These are phyloP conservation scores for Chloroceryle amazona DNA, from an alignment of 2,797 vertebrate genomes.

Conservation along the genomic window DNA sequence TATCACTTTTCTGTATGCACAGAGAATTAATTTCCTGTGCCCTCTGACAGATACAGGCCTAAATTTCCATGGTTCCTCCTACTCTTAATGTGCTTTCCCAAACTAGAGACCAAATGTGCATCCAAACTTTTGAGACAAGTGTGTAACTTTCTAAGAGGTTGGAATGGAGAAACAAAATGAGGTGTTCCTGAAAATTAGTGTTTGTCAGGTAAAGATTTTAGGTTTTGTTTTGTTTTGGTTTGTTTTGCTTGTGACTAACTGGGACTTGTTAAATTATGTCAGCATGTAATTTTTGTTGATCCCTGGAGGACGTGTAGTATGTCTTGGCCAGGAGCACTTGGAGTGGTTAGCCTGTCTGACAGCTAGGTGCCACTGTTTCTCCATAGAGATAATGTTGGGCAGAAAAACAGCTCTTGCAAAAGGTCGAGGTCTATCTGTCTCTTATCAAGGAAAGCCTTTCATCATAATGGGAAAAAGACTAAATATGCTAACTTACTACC, in stretches of 20 bases:
- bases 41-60: background rate
- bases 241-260: background rate
- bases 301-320: background rate
- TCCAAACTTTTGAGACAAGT: background rate
- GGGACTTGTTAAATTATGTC: rapidly evolving
- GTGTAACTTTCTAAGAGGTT: background rate
- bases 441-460: background rate
- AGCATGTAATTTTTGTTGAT: background rate
- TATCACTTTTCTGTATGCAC: background rate
- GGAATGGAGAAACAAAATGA: background rate
- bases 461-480: background rate
- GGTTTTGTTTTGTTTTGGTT: background rate
- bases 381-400: background rate
- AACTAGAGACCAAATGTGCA: background rate
- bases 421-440: background rate
- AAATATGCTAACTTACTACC: background rate
- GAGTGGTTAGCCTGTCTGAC: background rate
- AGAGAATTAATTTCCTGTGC: background rate
- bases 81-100: background rate
- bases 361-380: conserved; percentile 76
- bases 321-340: background rate
- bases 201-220: background rate
- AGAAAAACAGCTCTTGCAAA: background rate
- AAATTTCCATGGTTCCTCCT: background rate
- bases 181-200: background rate